Evolutionary conservation across 2,888 invertebrate species (phyloP).

Genomic region (Trichogramma evanescens): DNA sequence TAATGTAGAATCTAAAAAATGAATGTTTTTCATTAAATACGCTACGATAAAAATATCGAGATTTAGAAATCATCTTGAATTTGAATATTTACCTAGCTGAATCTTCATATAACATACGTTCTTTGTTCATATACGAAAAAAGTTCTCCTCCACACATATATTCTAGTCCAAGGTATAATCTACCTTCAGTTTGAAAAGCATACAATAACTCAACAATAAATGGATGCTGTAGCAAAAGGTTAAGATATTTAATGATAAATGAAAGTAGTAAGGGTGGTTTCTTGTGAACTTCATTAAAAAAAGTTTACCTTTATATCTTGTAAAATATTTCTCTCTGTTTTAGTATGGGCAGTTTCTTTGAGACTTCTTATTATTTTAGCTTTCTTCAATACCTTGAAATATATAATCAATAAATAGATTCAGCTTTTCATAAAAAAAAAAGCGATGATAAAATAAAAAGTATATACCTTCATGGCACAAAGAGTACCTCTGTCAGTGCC

Average conservation of each 20-base stretch:
- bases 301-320: constrained; percentile 57
- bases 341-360: constrained; percentile 74
- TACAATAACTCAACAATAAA: constrained; percentile 70
- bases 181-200: constrained; percentile 70
- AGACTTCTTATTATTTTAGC: constrained; percentile 68
- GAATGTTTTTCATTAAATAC: too few relatives aligned
- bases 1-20: constrained; percentile 55
- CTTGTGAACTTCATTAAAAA: neutral
- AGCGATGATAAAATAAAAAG: neutral
- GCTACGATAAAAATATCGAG: neutral
- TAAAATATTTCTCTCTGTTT: constrained; percentile 69
- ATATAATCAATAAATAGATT: neutral
- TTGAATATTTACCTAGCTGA: constrained; percentile 53
- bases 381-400: constrained; percentile 52
- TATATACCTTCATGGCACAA: constrained; percentile 65
- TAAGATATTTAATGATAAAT: neutral
- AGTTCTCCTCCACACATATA: constrained; percentile 68
- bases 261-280: neutral
- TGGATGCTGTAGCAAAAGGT: constrained; percentile 53
- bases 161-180: constrained; percentile 67
- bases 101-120: constrained; percentile 68
- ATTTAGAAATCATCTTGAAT: constrained; percentile 1
- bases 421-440: neutral
- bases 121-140: constrained; percentile 66
- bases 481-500: constrained; percentile 60